These are phyloP conservation scores for Heliconius eleuchia DNA, from an alignment of 1,140 invertebrate species.

Conservation along the genomic window DNA sequence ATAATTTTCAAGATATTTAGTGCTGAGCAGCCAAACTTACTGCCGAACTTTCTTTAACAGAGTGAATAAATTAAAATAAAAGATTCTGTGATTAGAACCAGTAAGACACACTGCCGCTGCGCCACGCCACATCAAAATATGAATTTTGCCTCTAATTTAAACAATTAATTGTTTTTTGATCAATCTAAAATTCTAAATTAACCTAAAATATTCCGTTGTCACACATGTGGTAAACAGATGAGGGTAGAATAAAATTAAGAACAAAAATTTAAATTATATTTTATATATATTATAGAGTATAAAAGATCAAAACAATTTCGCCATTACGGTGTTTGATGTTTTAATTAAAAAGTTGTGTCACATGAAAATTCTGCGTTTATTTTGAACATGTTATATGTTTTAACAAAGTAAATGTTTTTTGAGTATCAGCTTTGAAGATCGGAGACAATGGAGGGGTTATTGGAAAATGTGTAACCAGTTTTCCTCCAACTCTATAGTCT, in stretches of 20 bases:
- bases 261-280: background rate
- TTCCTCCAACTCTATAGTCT: background rate
- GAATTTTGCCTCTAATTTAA: too few relatives aligned
- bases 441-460: background rate
- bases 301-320: slow-evolving; percentile 16
- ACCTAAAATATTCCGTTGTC: background rate
- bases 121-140: too few relatives aligned
- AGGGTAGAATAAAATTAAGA: background rate
- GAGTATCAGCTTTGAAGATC: background rate
- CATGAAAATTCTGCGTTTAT: slow-evolving; percentile 15
- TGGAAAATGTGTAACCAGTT: background rate
- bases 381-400: background rate
- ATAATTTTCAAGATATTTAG: too few relatives aligned
- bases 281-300: background rate
- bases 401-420: slow-evolving; percentile 19
- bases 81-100: too few relatives aligned
- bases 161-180: background rate
- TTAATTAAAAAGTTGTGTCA: slow-evolving; percentile 28
- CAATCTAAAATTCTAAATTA: background rate
- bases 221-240: background rate
- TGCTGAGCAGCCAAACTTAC: too few relatives aligned
- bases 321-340: slow-evolving; percentile 23
- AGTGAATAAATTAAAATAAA: too few relatives aligned
- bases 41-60: too few relatives aligned
- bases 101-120: too few relatives aligned